Base-by-base conservation (phyloP, 37 sponge, comb jelly and placozoan species). In the Diacarnus erythraeanus region DNA sequence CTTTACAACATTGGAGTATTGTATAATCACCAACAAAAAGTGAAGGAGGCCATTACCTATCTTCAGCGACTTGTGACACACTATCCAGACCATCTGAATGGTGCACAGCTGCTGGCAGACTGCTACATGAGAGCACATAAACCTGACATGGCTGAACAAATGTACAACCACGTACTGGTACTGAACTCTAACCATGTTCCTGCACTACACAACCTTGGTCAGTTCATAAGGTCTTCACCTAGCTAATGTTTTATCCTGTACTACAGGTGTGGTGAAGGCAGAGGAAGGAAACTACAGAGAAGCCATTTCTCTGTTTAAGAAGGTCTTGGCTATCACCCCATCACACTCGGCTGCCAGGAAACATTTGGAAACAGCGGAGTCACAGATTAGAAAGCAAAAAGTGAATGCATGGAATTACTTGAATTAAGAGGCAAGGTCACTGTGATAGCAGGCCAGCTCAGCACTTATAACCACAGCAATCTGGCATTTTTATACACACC, bases 181-280 rank as follows among this genome's bases (percentile, higher is more conserved):
- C 20, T 42, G 30, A 38, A 83, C 57, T 80, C 80, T 23, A 75
- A 83, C 36, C 76, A 78, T 79, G 66, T 71, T 17, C 27, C 65
- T 18, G 80, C 89, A 38, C 57, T 83, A 8, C 84, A 83, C 40
- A 89, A 89, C 38, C 60, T 89, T 60, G 89, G 87, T 80, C 25
- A 69, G 81, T 66, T 1, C 6, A 61, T 10, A 77, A 40, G 9
- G 41, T 74, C 42, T 54, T 6, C 12, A 25, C 8, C 31, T 30
- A 34, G 3, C 5, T 72, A 23, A 56, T 57, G 18, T 56, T 74
- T 27, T 18, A 30, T 26, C 17, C 1, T 31, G 27, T 20, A 61
- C n/a, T 74, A 21, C 40, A 87, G 87, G 84, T n/a, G 89, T 89
- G 57, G 89, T 71, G 20, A 83, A 76, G 68, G 78, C 84, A 38